Evolutionary conservation across 2,888 invertebrate genomes (phyloP).

Genomic region (Nymphalis c-album): DNA sequence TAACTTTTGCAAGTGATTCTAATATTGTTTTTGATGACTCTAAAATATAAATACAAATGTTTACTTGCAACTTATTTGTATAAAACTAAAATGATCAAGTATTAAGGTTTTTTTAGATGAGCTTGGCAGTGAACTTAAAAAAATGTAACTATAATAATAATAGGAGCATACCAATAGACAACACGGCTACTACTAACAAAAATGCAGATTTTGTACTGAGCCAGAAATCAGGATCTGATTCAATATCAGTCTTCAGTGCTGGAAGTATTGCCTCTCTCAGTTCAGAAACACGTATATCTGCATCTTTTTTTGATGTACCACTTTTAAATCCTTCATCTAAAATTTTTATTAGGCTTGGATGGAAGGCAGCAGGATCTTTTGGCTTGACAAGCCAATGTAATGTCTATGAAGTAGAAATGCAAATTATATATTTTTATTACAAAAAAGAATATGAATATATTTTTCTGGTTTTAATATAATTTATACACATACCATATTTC

Average conservation of each 20-base stretch:
- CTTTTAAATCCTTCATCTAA: slow-evolving; percentile 88
- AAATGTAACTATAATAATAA: not conserved
- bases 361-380: slow-evolving; percentile 89
- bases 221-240: slow-evolving; percentile 84
- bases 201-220: slow-evolving; percentile 84
- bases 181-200: slow-evolving; percentile 85
- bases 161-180: slow-evolving; percentile 82
- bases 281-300: slow-evolving; percentile 84
- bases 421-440: not conserved
- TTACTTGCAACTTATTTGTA: too few relatives aligned
- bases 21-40: slow-evolving; percentile 65
- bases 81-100: not conserved
- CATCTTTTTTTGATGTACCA: slow-evolving; percentile 87
- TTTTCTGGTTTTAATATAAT: not conserved
- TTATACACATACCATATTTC: slow-evolving; percentile 85
- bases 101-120: not conserved
- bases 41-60: slow-evolving; percentile 40
- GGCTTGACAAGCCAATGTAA: slow-evolving; percentile 93
- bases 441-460: not conserved
- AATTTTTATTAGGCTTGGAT: slow-evolving; percentile 88
- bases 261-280: slow-evolving; percentile 85
- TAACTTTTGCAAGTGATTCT: slow-evolving; percentile 58
- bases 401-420: slow-evolving; percentile 62
- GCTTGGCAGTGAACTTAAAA: not conserved
- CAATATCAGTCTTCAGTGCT: slow-evolving; percentile 79